Conservation (phyloP, 2,113 vertebrate genomes). For the Ceyx margarethae region DNA sequence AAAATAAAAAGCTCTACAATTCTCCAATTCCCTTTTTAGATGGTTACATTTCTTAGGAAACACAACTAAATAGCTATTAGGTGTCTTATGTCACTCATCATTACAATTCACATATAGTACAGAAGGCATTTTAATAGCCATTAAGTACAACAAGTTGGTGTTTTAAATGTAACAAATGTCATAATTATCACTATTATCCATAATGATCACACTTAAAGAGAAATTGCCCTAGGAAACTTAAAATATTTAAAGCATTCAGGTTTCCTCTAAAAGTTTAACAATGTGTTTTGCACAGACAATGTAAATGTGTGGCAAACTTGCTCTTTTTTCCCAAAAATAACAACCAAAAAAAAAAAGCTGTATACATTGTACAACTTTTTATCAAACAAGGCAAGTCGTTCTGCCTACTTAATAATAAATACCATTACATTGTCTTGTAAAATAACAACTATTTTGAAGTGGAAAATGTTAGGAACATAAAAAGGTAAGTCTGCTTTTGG, state of each 20-base stretch:
- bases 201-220: not conserved
- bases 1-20: not conserved
- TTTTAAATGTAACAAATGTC: not conserved
- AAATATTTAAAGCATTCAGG: not conserved
- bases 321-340: not conserved
- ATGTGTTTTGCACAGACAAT: not conserved
- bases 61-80: not conserved
- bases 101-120: not conserved
- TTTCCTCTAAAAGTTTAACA: not conserved
- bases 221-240: not conserved
- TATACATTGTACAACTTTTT: not conserved
- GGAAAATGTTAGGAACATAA: not conserved
- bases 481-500: not conserved
- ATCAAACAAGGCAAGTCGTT: not conserved
- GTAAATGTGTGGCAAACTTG: not conserved
- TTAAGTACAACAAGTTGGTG: not conserved
- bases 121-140: not conserved
- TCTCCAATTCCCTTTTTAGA: not conserved
- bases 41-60: not conserved
- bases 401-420: not conserved
- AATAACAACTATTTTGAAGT: not conserved
- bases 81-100: not conserved
- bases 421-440: not conserved
- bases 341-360: not conserved
- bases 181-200: not conserved